These are phyloP conservation scores for Anoura caudifer DNA, from an alignment of 2,113 vertebrate genomes.

Conservation along the genomic window DNA sequence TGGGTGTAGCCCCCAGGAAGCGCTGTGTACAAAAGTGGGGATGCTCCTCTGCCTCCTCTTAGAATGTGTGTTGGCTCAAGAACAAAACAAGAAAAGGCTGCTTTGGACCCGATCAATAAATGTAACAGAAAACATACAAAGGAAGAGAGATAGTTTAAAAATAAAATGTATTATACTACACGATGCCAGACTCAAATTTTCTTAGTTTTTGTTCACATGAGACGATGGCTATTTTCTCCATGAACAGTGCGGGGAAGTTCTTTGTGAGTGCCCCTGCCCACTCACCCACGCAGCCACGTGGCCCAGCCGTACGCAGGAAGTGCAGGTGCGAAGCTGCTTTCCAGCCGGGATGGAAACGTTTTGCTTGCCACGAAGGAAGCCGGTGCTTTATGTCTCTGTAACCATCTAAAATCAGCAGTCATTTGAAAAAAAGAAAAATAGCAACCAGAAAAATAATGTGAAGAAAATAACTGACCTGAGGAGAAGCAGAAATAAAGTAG, in stretches of 20 bases:
- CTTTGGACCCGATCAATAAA: background rate
- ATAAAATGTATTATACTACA: background rate
- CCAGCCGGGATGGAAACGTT: background rate
- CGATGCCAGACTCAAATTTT: background rate
- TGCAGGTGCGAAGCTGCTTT: background rate
- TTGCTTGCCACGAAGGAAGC: background rate
- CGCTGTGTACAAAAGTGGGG: fast-evolving
- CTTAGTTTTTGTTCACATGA: background rate
- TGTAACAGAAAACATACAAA: background rate
- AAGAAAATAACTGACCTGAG: background rate
- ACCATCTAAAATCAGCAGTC: background rate
- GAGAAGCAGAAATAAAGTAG: background rate
- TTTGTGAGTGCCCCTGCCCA: background rate
- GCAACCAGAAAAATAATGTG: background rate
- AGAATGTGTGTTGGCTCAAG: background rate
- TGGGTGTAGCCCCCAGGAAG: background rate
- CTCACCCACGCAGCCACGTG: too few relatives aligned
- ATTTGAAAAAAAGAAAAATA: background rate
- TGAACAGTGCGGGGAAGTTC: background rate
- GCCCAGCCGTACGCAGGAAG: background rate
- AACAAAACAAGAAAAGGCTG: background rate
- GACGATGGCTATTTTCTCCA: background rate
- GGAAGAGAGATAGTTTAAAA: background rate
- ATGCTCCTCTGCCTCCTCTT: background rate
- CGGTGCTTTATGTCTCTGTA: background rate